Percentiles rank a stretch among this genome's conserved stretches.
Evolutionary conservation across 2,113 vertebrate genomes (phyloP).

Genomic region (Oncorhynchus keta): DNA sequence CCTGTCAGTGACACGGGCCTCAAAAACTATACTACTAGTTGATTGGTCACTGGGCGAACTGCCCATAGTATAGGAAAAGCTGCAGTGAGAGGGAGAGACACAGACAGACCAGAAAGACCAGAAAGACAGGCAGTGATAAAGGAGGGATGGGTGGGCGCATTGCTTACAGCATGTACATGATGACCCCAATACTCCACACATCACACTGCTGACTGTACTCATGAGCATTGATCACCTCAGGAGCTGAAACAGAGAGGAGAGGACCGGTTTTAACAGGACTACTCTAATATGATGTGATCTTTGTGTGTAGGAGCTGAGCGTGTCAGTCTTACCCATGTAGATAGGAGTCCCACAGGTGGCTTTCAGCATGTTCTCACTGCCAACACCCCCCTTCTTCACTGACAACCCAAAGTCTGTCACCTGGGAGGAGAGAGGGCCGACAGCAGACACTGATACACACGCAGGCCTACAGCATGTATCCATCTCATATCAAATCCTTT

Average conservation of each 20-base stretch:
- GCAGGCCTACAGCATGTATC: constrained; percentile 16
- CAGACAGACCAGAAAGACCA: not conserved
- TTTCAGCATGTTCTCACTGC: constrained; percentile 79
- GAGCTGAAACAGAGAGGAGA: constrained; percentile 74
- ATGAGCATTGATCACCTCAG: constrained; percentile 85
- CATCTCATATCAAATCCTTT: constrained; percentile 11
- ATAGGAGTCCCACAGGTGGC: constrained; percentile 81
- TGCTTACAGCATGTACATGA: constrained; percentile 93
- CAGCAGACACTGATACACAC: constrained; percentile 30
- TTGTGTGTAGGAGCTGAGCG: not conserved
- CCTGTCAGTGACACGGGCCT: not conserved
- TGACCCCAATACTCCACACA: constrained; percentile 89
- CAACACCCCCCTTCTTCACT: constrained; percentile 76
- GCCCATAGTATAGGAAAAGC: not conserved
- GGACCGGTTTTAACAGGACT: too few species aligned
- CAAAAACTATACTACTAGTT: not conserved
- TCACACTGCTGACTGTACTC: constrained; percentile 89
- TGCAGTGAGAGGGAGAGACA: not conserved
- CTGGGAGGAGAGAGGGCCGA: constrained; percentile 57
- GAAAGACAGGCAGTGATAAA: too few species aligned
- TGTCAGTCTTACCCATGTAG: constrained; percentile 79
- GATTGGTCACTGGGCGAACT: too few species aligned
- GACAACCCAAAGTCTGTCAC: constrained; percentile 87
- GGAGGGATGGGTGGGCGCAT: not conserved
- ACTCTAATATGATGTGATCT: not conserved